Evolutionary conservation across 1,140 invertebrate genomes (phyloP), one percentile per base, ranked within the genome.

Genomic region (Drosophila sturtevanti): DNA sequence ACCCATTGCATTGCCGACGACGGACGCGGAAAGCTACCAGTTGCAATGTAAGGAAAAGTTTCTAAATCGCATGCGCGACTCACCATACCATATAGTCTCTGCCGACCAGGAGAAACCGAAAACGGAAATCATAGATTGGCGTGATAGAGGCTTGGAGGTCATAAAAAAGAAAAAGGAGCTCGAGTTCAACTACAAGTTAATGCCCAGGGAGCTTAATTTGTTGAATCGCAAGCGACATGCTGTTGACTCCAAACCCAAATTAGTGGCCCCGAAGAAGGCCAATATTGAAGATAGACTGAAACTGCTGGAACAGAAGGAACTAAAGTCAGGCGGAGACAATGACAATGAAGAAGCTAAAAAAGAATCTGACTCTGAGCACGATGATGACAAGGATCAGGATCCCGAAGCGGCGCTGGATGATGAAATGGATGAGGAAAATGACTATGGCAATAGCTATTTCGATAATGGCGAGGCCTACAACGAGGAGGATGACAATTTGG

Each of bases 381-480:
- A 93, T 0, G 93, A 94, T 7, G 93, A 93, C 4, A 91, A 93
- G 12, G 93, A 93, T 62, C 12, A 7, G 14, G 92, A 93, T 24
- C 91, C 93, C 44, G 93, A 93, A 14, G 93, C 93, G 0, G 93
- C 94, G 21, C 54, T 92, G 21, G 94, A 95, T 69, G 94, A 95
- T 71, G 95, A 95, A 84, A 95, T 95, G 94, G 95, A 95, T 76
- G 94, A 95, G 72, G 95, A 95, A 18, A 96, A 95, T n/a, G 95
- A 96, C 92, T 97, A 97, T 92, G 94, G 94, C 2, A 95, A 96
- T 79, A 96, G 95, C 89, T 97, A 97, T 86, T 97, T 97, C 92
- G 96, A 98, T 91, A 97, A 97, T 92, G 97, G 97, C 12, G 97
- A 97, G 92, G 94, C 93, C 24, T 97, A 96, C 91, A 95, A 97